Conservation (phyloP, 2,888 invertebrate species). For the Elysia crispata region DNA sequence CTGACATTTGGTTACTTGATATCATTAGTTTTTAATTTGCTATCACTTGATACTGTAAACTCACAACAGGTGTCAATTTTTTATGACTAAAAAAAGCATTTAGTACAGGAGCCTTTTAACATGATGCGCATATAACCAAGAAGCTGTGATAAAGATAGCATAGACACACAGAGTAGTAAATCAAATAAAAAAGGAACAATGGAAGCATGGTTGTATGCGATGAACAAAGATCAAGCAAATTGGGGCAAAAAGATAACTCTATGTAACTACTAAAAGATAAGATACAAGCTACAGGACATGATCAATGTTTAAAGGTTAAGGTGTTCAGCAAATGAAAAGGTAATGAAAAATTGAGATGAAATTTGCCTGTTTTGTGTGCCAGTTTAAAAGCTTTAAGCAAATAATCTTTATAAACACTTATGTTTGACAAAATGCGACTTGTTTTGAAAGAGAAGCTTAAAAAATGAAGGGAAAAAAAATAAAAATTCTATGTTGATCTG, state of each 20-base stretch:
- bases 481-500: too few relatives aligned
- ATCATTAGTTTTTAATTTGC: too few relatives aligned
- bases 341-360: neutral
- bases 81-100: too few relatives aligned
- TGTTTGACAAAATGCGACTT: too few relatives aligned
- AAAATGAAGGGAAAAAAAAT: too few relatives aligned
- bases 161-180: neutral
- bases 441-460: too few relatives aligned
- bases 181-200: constrained; percentile 26
- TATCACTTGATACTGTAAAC: too few relatives aligned
- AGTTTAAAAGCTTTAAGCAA: too few relatives aligned
- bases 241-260: constrained; percentile 6
- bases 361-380: too few relatives aligned
- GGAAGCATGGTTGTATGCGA: constrained; percentile 31
- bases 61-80: too few relatives aligned
- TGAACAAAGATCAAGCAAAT: constrained; percentile 31
- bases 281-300: constrained; percentile 1
- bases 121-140: constrained; percentile 47
- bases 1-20: too few relatives aligned
- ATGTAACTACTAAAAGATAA: neutral
- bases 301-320: neutral
- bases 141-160: constrained; percentile 9
- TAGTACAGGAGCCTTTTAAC: neutral
- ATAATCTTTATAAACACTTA: too few relatives aligned
- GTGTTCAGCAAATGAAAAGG: neutral